Percentiles rank a stretch among this genome's conserved stretches.
Evolutionary conservation across 2,797 vertebrate species (phyloP).

Genomic region (Poeciliopsis presidionis): DNA sequence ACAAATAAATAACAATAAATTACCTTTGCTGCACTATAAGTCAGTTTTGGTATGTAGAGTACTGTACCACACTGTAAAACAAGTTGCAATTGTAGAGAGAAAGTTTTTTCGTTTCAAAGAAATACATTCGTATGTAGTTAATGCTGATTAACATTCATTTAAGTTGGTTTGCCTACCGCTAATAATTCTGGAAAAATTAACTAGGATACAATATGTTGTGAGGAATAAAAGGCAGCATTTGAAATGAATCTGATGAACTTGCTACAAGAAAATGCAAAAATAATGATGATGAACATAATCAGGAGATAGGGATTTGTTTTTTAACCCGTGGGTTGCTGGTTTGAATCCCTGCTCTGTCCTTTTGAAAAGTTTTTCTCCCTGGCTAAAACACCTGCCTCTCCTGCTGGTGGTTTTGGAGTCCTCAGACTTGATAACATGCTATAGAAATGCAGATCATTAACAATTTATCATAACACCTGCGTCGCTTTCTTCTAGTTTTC

Average conservation of each 20-base stretch:
- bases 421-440: background rate
- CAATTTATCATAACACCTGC: background rate
- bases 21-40: background rate
- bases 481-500: slow-evolving; percentile 1
- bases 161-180: background rate
- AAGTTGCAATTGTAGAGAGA: background rate
- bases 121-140: background rate
- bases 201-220: background rate
- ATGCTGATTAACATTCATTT: background rate
- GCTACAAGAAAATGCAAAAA: background rate
- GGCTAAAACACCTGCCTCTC: no score
- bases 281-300: background rate
- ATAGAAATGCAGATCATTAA: background rate
- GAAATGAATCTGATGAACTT: background rate
- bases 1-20: slow-evolving; percentile 8
- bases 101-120: background rate
- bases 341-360: no score
- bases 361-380: no score
- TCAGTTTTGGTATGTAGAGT: background rate
- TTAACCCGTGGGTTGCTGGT: no score
- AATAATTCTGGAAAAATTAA: background rate
- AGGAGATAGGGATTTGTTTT: no score
- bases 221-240: background rate
- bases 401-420: background rate
- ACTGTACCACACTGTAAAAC: background rate